phyloP scores from a whole-genome alignment of 92 coral and sea anemone species.

The Palythoa heliodiscus region DNA sequence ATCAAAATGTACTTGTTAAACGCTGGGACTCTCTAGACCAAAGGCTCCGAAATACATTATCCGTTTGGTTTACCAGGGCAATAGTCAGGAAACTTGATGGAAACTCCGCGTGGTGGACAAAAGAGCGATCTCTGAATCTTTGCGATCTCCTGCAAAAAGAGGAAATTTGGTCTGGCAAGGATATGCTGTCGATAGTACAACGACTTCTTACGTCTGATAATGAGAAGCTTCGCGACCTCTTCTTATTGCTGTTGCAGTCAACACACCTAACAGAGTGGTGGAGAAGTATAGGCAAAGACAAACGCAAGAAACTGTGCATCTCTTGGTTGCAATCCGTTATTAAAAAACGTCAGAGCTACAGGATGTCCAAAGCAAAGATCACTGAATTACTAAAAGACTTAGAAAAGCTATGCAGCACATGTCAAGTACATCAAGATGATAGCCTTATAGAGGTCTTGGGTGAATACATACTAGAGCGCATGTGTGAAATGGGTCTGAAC shows the following conservation, averaged over 20 bases:
- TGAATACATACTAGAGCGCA: background rate
- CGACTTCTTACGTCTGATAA: background rate
- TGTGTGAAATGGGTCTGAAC: conserved; percentile 8
- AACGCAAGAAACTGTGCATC: conserved; percentile 18
- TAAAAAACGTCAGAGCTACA: background rate
- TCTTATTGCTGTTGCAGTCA: background rate
- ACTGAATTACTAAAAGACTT: background rate
- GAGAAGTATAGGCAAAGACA: background rate
- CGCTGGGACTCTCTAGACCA: background rate
- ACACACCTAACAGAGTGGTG: conserved; percentile 12
- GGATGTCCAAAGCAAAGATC: background rate
- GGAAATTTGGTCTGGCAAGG: background rate
- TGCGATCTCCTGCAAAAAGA: conserved; percentile 6
- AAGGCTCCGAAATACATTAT: background rate
- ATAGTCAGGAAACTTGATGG: conserved; percentile 4
- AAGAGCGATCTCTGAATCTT: background rate
- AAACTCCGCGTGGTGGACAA: conserved; percentile 1
- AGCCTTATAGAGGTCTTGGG: conserved; percentile 11
- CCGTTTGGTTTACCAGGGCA: background rate
- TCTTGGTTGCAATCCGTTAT: conserved; percentile 1
- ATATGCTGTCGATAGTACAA: conserved; percentile 10
- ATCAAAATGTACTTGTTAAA: background rate
- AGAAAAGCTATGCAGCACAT: background rate
- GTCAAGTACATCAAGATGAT: background rate
- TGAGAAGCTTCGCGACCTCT: background rate